Percentiles rank a stretch among this genome's conserved stretches.
phyloP scores from a whole-genome alignment of 1,140 invertebrate species.

The Ceratina calcarata region DNA sequence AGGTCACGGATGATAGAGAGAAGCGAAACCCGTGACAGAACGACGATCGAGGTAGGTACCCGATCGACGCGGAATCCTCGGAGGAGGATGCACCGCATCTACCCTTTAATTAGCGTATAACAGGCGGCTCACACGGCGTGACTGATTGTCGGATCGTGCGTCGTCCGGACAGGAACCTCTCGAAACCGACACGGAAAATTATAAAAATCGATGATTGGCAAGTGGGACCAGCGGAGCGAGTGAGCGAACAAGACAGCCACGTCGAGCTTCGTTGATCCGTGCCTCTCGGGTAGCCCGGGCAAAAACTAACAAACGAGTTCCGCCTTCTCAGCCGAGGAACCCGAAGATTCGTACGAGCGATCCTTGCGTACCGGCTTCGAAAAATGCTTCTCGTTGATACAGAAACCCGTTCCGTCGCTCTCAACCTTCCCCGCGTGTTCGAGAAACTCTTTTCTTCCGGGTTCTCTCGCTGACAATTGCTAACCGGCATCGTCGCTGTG shows the following conservation, averaged over 20 bases:
- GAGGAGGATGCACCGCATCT: slow-evolving; percentile 15
- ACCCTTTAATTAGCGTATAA: slow-evolving; percentile 66
- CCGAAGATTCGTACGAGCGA: slow-evolving; percentile 56
- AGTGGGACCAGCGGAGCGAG: slow-evolving; percentile 4
- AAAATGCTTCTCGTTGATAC: slow-evolving; percentile 52
- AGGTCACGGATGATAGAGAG: slow-evolving; percentile 29
- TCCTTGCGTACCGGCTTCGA: slow-evolving; percentile 56
- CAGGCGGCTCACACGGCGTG: slow-evolving; percentile 32
- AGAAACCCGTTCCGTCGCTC: slow-evolving; percentile 60
- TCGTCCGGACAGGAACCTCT: not conserved
- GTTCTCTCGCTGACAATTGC: slow-evolving; percentile 58
- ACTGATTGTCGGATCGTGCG: slow-evolving; percentile 21
- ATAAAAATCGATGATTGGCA: slow-evolving; percentile 68
- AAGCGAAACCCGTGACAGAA: not conserved
- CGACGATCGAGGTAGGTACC: not conserved
- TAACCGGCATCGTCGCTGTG: slow-evolving; percentile 27
- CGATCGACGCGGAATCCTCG: slow-evolving; percentile 12
- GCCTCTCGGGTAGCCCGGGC: slow-evolving; percentile 52
- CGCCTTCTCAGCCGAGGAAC: slow-evolving; percentile 30
- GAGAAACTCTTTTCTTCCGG: slow-evolving; percentile 55
- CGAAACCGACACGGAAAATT: slow-evolving; percentile 60
- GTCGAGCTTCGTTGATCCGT: slow-evolving; percentile 23
- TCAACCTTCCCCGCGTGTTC: slow-evolving; percentile 51
- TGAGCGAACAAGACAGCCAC: slow-evolving; percentile 10
- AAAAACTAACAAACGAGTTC: slow-evolving; percentile 76